Conservation (phyloP, 2,888 invertebrate species). For the Brachylomia viminalis region DNA sequence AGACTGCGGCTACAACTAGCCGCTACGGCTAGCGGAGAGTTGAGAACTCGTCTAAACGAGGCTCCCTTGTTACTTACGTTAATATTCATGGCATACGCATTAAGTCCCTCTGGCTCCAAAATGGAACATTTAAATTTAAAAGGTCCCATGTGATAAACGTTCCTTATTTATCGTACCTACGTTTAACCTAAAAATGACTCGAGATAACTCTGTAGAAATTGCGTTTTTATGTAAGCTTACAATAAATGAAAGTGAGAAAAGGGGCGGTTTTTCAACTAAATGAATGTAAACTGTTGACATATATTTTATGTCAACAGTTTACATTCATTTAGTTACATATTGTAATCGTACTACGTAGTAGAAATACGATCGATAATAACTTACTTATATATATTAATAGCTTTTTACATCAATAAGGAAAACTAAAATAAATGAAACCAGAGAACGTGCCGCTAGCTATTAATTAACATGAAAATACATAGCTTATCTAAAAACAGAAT, state of each 20-base stretch:
- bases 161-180: constrained; percentile 30
- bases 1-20: constrained; percentile 59
- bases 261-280: background rate
- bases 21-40: constrained; percentile 29
- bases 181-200: constrained; percentile 20
- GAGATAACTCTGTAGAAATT: constrained; percentile 21
- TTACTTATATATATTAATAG: constrained; percentile 10
- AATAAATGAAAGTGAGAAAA: constrained; percentile 3
- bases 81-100: constrained; percentile 36
- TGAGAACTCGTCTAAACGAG: constrained; percentile 37
- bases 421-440: constrained; percentile 15
- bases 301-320: no score
- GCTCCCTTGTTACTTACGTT: constrained; percentile 28
- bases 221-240: constrained; percentile 18
- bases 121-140: constrained; percentile 51
- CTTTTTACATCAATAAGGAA: constrained; percentile 24
- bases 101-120: constrained; percentile 25
- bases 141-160: constrained; percentile 36
- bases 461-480: background rate
- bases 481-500: background rate
- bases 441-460: background rate
- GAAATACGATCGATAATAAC: constrained; percentile 6
- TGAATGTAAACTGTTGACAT: constrained; percentile 6
- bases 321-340: no score
- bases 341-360: background rate